phyloP scores from a whole-genome alignment of 2,113 vertebrate genomes.

The Chloebia gouldiae region DNA sequence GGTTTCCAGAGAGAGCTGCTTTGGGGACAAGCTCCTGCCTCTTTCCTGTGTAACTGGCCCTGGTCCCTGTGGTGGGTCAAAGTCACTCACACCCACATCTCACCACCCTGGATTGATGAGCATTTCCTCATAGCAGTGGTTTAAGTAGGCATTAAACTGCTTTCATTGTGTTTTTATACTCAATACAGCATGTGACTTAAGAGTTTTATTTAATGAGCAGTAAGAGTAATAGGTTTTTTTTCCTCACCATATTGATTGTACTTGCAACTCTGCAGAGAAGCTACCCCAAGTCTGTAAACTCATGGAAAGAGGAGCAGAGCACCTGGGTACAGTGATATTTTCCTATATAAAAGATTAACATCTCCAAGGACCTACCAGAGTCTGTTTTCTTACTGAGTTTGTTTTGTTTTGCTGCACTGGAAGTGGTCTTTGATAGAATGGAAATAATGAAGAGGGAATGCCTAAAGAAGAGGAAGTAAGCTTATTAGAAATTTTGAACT shows the following conservation, averaged over 20 bases:
- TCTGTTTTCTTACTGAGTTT: neutral
- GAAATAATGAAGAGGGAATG: neutral
- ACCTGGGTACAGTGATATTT: neutral
- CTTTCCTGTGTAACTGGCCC: neutral
- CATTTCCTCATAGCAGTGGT: neutral
- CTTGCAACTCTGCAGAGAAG: neutral
- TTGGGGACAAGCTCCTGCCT: neutral
- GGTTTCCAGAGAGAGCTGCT: neutral
- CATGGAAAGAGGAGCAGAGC: rapidly evolving
- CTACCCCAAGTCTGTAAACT: neutral
- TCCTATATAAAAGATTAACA: neutral
- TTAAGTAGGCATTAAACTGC: neutral
- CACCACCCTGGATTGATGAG: neutral
- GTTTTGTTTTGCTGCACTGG: neutral
- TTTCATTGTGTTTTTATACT: neutral
- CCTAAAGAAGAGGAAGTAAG: neutral
- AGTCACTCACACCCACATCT: neutral
- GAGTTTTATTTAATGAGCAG: neutral
- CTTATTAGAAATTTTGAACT: constrained; percentile 11
- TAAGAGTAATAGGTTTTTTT: neutral
- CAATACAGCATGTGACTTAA: neutral
- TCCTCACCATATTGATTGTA: neutral
- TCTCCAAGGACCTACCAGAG: neutral
- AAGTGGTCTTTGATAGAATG: neutral
- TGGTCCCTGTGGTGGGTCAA: neutral